Percentiles rank a stretch among this genome's conserved stretches.
phyloP scores from a whole-genome alignment of 2,888 invertebrate genomes.

The Macroteleia sp. region DNA sequence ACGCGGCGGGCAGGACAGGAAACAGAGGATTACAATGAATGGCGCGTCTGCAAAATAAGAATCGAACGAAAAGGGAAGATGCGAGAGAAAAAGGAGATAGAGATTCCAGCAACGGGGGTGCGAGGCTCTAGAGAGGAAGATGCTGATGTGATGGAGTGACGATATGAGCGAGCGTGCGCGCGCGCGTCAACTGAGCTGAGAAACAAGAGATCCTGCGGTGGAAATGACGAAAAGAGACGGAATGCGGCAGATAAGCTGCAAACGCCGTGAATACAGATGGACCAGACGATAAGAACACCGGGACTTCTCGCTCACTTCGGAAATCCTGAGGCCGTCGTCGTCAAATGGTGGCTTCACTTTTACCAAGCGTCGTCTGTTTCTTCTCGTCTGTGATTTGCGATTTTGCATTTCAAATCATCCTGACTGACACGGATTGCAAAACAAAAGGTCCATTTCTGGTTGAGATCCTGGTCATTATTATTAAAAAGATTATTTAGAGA shows the following conservation, averaged over 20 bases:
- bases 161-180: constrained; percentile 70
- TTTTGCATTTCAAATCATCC: constrained; percentile 60
- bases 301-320: constrained; percentile 70
- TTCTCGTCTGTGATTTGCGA: constrained; percentile 52
- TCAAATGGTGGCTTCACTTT: constrained; percentile 66
- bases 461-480: constrained; percentile 10
- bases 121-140: constrained; percentile 73
- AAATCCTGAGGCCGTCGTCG: constrained; percentile 50
- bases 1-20: constrained; percentile 13
- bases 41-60: constrained; percentile 51
- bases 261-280: constrained; percentile 81
- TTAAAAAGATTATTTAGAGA: constrained; percentile 9
- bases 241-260: constrained; percentile 75
- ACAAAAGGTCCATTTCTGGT: constrained; percentile 43
- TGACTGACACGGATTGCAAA: constrained; percentile 47
- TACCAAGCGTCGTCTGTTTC: constrained; percentile 67
- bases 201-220: constrained; percentile 46
- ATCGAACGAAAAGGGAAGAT: constrained; percentile 34
- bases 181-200: constrained; percentile 68
- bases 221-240: constrained; percentile 61
- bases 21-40: constrained; percentile 58
- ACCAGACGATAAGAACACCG: constrained; percentile 74
- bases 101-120: constrained; percentile 67
- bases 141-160: constrained; percentile 79
- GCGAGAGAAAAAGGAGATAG: constrained; percentile 12